Percentiles rank a stretch among this genome's conserved stretches.
These are phyloP conservation scores for Paramormyrops hopkinsi DNA, from an alignment of 2,797 vertebrate species.

Conservation along the genomic window DNA sequence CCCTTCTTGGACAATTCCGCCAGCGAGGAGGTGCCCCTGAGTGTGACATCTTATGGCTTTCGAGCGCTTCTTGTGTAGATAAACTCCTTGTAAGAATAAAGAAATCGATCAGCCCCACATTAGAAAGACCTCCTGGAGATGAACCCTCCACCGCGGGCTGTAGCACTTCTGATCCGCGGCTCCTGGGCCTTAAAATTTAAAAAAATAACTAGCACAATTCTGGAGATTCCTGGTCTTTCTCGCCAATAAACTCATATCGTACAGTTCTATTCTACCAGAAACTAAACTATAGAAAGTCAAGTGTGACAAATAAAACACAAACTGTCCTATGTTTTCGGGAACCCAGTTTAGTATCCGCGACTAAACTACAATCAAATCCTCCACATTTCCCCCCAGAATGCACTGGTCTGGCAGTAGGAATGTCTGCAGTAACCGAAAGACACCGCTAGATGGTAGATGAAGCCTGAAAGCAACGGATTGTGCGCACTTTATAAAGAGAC, in stretches of 20 bases:
- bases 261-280: slow-evolving; percentile 7
- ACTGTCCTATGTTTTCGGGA: slow-evolving; percentile 13
- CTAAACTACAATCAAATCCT: slow-evolving; percentile 33
- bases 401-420: slow-evolving; percentile 35
- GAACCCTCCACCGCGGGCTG: slow-evolving; percentile 30
- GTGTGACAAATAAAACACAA: background rate
- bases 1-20: slow-evolving; percentile 88
- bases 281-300: slow-evolving; percentile 6
- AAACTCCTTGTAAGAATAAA: background rate
- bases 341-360: slow-evolving; percentile 17
- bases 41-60: slow-evolving; percentile 69
- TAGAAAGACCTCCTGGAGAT: slow-evolving; percentile 26
- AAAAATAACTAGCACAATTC: slow-evolving; percentile 1
- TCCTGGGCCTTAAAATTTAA: slow-evolving; percentile 22
- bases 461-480: background rate
- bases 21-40: slow-evolving; percentile 88
- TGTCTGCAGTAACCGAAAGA: slow-evolving; percentile 18
- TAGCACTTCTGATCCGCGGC: slow-evolving; percentile 32
- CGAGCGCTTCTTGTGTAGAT: background rate
- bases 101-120: slow-evolving; percentile 24
- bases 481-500: background rate
- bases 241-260: background rate
- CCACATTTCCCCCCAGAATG: slow-evolving; percentile 44
- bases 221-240: background rate
- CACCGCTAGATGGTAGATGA: slow-evolving; percentile 16